Conservation (phyloP, 2,113 vertebrate genomes). For the Heliornis fulica region DNA sequence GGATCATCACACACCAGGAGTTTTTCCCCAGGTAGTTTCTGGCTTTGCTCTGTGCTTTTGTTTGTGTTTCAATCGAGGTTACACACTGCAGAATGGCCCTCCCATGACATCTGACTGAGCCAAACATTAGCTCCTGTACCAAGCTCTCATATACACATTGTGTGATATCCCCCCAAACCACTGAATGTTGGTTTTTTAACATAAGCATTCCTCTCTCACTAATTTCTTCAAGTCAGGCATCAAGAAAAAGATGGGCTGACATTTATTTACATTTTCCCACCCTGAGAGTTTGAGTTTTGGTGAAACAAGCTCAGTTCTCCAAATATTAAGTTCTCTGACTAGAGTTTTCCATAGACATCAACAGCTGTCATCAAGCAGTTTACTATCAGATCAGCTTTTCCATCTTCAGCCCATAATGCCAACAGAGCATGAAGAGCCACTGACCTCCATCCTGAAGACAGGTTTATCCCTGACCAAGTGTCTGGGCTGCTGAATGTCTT, state of each 20-base stretch:
- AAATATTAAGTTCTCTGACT: background rate
- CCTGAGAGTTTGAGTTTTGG: background rate
- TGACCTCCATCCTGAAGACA: too few relatives aligned
- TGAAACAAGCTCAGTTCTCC: background rate
- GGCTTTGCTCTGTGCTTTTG: background rate
- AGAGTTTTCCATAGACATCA: background rate
- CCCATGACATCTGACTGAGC: background rate
- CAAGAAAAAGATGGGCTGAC: background rate
- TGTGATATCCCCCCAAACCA: accelerated
- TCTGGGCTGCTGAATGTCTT: background rate
- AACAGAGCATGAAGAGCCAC: background rate
- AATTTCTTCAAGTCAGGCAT: background rate
- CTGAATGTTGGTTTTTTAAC: background rate
- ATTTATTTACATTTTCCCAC: background rate
- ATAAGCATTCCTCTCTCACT: background rate
- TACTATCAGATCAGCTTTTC: background rate
- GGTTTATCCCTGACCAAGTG: background rate
- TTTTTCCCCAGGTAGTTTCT: background rate
- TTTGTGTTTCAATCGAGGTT: background rate
- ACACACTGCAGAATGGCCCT: background rate
- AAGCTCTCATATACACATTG: background rate
- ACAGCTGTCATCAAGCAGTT: background rate
- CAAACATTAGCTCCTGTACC: background rate
- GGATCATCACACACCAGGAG: background rate
- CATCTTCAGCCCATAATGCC: background rate